phyloP scores from a whole-genome alignment of 2,888 invertebrate genomes.

The Leucoptera coffeella region DNA sequence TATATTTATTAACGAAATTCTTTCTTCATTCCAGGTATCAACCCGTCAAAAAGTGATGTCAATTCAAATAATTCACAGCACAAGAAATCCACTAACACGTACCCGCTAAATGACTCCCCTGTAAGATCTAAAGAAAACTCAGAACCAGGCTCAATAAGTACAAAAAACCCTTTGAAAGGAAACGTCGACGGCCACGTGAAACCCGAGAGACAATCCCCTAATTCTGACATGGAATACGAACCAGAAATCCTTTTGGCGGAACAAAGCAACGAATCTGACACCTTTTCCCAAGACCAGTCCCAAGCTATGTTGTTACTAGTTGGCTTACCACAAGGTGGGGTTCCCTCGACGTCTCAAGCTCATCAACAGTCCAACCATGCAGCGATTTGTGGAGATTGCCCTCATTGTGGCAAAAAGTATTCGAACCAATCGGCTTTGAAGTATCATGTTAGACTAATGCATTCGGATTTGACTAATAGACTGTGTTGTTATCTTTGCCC shows the following conservation, averaged over 20 bases:
- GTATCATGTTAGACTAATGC: conserved; percentile 62
- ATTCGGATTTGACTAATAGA: conserved; percentile 62
- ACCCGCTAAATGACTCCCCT: conserved; percentile 16
- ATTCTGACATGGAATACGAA: conserved; percentile 39
- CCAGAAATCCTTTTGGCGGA: conserved; percentile 42
- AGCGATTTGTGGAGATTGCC: conserved; percentile 58
- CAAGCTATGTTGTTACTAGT: conserved; percentile 30
- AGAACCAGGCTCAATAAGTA: conserved; percentile 16
- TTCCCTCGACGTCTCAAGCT: conserved; percentile 34
- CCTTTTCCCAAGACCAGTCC: conserved; percentile 28
- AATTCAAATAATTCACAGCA: conserved; percentile 19
- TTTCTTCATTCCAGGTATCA: conserved; percentile 24
- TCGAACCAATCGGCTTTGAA: conserved; percentile 65
- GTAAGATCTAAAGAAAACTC: conserved; percentile 24
- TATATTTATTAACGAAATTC: conserved; percentile 1
- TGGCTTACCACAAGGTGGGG: conserved; percentile 30
- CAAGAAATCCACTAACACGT: conserved; percentile 16
- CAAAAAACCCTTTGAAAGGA: conserved; percentile 28
- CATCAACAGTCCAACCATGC: conserved; percentile 44
- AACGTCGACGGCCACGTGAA: conserved; percentile 29
- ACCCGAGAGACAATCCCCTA: conserved; percentile 37
- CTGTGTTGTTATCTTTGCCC: conserved; percentile 65
- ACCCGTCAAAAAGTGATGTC: conserved; percentile 36
- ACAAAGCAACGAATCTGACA: conserved; percentile 30
- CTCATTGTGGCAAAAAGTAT: conserved; percentile 63